Evolutionary conservation across 1,140 invertebrate genomes (phyloP).

Genomic region (Lepidotrigona ventralis): DNA sequence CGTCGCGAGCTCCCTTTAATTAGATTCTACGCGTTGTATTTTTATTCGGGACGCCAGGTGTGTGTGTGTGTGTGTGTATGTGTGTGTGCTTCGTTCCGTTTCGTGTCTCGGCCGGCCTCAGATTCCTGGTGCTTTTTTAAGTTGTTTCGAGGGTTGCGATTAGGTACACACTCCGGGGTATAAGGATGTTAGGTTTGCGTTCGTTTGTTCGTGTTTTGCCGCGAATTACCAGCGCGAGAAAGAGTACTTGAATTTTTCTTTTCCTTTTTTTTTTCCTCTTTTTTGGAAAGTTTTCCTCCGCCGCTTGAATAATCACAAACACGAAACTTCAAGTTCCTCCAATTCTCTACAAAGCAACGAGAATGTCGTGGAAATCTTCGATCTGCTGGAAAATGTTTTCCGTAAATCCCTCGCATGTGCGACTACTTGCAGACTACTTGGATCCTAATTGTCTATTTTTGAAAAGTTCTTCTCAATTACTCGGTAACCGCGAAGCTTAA

Average conservation of each 20-base stretch:
- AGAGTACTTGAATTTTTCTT: not conserved
- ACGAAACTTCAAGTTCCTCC: not conserved
- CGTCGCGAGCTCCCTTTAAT: slow-evolving; percentile 42
- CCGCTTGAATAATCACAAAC: not conserved
- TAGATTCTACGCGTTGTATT: slow-evolving; percentile 40
- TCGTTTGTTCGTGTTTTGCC: not conserved
- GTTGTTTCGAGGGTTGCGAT: not conserved
- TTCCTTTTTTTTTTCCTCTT: no score
- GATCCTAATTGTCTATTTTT: no score
- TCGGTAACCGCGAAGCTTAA: no score
- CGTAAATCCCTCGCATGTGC: no score
- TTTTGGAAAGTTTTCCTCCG: no score
- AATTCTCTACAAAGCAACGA: no score
- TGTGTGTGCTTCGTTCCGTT: not conserved
- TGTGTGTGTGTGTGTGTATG: no score
- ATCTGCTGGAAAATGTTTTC: no score
- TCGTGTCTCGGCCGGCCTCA: not conserved
- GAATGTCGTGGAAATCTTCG: no score
- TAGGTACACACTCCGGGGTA: not conserved
- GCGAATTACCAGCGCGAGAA: not conserved
- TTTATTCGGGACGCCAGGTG: slow-evolving; percentile 26
- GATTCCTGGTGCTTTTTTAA: not conserved
- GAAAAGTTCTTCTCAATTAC: no score
- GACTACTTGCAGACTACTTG: no score
- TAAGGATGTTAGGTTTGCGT: not conserved